These are phyloP conservation scores for Anolis sagrei DNA, from an alignment of 2,113 vertebrate species.

Conservation along the genomic window DNA sequence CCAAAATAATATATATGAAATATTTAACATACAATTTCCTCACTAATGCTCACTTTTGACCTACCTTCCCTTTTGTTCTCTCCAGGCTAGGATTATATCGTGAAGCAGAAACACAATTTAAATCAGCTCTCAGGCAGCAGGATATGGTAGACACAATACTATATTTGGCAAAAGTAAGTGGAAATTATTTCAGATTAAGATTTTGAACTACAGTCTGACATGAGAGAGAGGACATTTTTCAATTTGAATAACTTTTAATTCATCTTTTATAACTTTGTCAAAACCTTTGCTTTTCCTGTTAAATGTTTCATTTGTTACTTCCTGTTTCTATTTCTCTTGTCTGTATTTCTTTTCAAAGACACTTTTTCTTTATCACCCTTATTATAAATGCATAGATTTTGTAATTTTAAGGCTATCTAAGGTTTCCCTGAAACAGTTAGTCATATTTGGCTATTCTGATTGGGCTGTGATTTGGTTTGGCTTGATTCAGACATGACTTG, in stretches of 20 bases:
- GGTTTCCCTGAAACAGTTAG: no score
- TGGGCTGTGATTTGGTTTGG: no score
- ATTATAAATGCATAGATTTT: no score
- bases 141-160: slow-evolving; percentile 94
- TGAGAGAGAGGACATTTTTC: neutral
- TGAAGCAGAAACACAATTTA: slow-evolving; percentile 97
- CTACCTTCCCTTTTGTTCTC: slow-evolving; percentile 50
- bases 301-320: neutral
- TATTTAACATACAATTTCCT: neutral
- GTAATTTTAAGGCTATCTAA: no score
- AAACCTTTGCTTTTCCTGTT: neutral
- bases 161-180: slow-evolving; percentile 94
- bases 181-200: slow-evolving; percentile 27
- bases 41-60: neutral
- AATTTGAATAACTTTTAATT: neutral
- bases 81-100: slow-evolving; percentile 89
- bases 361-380: no score
- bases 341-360: no score
- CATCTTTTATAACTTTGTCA: neutral
- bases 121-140: slow-evolving; percentile 93
- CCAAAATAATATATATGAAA: neutral
- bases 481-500: no score
- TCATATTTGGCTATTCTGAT: no score
- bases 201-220: slow-evolving; percentile 34
- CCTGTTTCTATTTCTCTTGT: neutral